Conservation (phyloP, 2,113 vertebrate species). For the Hystrix brachyura region DNA sequence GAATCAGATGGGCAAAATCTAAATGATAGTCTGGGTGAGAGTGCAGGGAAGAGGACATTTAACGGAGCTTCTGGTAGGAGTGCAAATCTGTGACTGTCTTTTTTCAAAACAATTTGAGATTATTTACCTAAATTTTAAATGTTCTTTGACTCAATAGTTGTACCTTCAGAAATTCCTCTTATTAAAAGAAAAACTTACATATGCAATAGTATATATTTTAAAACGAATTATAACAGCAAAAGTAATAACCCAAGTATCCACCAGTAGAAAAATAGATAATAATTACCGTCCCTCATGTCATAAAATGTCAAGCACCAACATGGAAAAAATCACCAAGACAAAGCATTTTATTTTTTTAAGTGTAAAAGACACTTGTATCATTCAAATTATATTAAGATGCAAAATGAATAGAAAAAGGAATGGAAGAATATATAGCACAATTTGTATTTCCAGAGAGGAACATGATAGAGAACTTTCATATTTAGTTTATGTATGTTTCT, state of each 20-base stretch:
- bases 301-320: background rate
- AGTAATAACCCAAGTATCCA: background rate
- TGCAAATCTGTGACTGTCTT: background rate
- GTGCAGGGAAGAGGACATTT: background rate
- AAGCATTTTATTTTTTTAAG: background rate
- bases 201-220: background rate
- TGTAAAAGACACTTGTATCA: background rate
- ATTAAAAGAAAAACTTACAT: background rate
- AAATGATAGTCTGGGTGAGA: slow-evolving; percentile 1
- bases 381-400: background rate
- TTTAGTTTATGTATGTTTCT: background rate
- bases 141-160: background rate
- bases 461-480: slow-evolving; percentile 29
- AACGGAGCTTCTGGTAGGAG: slow-evolving; percentile 1
- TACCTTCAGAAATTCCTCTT: slow-evolving; percentile 39
- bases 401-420: slow-evolving; percentile 23
- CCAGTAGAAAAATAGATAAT: slow-evolving; percentile 11
- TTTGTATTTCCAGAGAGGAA: background rate
- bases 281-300: background rate
- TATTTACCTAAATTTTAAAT: slow-evolving; percentile 40
- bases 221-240: background rate
- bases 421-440: background rate
- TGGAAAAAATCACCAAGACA: background rate
- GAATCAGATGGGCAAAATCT: background rate
- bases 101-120: slow-evolving; percentile 18